Evolutionary conservation across 2,113 vertebrate genomes (phyloP).

Genomic region (Tauraco erythrolophus): DNA sequence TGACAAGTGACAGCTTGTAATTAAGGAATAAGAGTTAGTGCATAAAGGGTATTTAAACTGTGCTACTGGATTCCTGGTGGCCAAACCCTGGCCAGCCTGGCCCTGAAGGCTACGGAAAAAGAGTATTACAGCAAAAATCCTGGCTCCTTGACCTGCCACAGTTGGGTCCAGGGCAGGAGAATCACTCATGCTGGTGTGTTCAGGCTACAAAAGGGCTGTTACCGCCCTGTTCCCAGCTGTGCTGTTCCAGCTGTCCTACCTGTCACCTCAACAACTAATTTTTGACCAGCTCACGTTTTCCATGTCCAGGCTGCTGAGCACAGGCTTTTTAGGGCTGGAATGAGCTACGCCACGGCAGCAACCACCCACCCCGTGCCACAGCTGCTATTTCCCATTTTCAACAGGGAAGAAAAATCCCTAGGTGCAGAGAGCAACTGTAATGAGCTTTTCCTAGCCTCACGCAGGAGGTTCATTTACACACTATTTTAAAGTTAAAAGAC

Average conservation of each 20-base stretch:
- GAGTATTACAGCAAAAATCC: not conserved
- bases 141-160: rapidly evolving
- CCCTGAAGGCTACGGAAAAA: not conserved
- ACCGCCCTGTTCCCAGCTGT: not conserved
- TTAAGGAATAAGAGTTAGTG: not conserved
- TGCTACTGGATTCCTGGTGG: not conserved
- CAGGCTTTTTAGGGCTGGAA: not conserved
- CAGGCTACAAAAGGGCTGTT: not conserved
- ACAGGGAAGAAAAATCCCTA: not conserved
- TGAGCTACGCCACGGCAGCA: rapidly evolving
- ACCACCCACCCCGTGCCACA: rapidly evolving
- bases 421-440: not conserved
- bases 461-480: not conserved
- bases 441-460: not conserved
- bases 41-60: not conserved
- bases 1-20: not conserved
- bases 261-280: not conserved
- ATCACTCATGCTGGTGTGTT: rapidly evolving
- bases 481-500: not conserved
- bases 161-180: not conserved
- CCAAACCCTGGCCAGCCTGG: not conserved
- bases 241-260: not conserved
- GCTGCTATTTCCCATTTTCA: not conserved
- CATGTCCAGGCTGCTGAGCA: not conserved
- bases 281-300: not conserved